phyloP scores from a whole-genome alignment of 2,888 invertebrate genomes.

The Tyria jacobaeae region DNA sequence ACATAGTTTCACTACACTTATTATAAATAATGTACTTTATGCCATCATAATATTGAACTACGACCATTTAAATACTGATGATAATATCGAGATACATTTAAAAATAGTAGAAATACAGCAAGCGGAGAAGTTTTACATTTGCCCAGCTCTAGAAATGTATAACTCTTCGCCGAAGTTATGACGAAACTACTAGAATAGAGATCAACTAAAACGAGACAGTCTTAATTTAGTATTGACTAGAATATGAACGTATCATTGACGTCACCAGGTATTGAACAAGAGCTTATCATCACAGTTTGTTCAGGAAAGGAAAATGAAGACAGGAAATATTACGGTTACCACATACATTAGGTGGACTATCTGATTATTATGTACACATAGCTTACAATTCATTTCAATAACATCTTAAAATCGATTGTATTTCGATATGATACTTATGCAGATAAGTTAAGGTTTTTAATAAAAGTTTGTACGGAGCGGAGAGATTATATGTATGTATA shows the following conservation, averaged over 20 bases:
- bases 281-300: constrained; percentile 51
- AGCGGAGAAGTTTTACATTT: constrained; percentile 81
- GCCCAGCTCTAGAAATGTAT: constrained; percentile 83
- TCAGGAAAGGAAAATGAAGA: constrained; percentile 18
- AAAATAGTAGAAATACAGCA: constrained; percentile 34
- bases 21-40: constrained; percentile 61
- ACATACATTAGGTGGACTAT: constrained; percentile 64
- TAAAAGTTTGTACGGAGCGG: constrained; percentile 67
- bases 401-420: constrained; percentile 73
- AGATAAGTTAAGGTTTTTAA: constrained; percentile 51
- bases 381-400: constrained; percentile 71
- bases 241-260: constrained; percentile 49
- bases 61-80: constrained; percentile 41
- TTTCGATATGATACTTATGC: constrained; percentile 61
- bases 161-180: constrained; percentile 68
- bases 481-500: constrained; percentile 60
- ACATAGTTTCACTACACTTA: constrained; percentile 76
- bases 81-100: constrained; percentile 35
- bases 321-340: constrained; percentile 57
- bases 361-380: constrained; percentile 80
- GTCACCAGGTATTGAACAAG: constrained; percentile 24
- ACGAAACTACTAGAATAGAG: constrained; percentile 43
- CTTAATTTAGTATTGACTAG: constrained; percentile 68
- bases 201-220: constrained; percentile 58
- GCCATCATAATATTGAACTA: constrained; percentile 57